A percentile compares a stretch with the other conserved stretches of the same genome.
Evolutionary conservation across 2,797 vertebrate genomes (phyloP).

Genomic region (Syngnathus acus): DNA sequence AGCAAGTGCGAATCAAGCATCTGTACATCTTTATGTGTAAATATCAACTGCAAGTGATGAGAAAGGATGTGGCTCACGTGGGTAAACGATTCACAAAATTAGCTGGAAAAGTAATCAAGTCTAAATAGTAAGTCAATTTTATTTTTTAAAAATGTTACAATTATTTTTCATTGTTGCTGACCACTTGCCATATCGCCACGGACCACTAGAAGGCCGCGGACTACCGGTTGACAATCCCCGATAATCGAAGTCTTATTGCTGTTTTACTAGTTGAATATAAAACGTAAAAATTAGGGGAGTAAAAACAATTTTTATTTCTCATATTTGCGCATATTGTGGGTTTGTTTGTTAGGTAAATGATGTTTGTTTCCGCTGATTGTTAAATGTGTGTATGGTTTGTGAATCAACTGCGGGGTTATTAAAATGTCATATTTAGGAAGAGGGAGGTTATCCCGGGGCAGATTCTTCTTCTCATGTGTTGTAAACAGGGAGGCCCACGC

Average conservation of each 20-base stretch:
- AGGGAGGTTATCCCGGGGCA: background rate
- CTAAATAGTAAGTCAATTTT: too few species aligned
- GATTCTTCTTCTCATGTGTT: background rate
- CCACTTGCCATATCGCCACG: too few species aligned
- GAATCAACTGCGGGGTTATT: background rate
- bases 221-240: too few species aligned
- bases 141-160: too few species aligned
- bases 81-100: too few species aligned
- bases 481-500: background rate
- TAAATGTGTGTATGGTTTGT: background rate
- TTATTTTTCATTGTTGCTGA: too few species aligned
- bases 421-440: background rate
- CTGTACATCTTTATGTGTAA: background rate
- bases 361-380: background rate
- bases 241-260: background rate
- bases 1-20: background rate
- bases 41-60: background rate
- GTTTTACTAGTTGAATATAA: background rate
- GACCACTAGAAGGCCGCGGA: too few species aligned
- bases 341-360: background rate
- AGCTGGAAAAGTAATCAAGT: too few species aligned
- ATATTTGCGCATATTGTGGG: background rate
- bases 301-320: background rate
- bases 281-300: background rate
- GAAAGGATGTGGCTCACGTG: background rate